These are phyloP conservation scores for Autographa pulchrina DNA, from an alignment of 2,888 invertebrate species.

Conservation along the genomic window DNA sequence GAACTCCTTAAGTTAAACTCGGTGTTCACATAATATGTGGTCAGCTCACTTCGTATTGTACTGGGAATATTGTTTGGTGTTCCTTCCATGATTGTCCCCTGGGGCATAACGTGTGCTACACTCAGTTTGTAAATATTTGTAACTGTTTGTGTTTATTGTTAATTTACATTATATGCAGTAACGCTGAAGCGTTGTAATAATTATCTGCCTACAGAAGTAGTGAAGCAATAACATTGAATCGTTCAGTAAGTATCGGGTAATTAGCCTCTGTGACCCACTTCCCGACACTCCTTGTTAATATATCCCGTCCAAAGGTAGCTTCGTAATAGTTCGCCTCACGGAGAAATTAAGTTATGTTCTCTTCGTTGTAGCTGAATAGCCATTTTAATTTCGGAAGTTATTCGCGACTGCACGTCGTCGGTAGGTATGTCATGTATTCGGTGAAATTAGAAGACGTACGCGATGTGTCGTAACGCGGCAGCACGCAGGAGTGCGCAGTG, in stretches of 20 bases:
- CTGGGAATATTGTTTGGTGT: background rate
- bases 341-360: too few species aligned
- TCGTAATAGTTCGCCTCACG: too few species aligned
- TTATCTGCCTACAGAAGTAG: background rate
- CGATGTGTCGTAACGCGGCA: background rate
- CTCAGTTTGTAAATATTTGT: background rate
- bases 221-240: background rate
- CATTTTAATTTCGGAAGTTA: background rate
- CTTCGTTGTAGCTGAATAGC: background rate
- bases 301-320: too few species aligned
- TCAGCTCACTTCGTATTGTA: background rate
- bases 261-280: slow-evolving; percentile 24
- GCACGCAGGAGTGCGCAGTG: background rate
- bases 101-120: background rate
- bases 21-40: too few species aligned
- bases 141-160: background rate
- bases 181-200: background rate
- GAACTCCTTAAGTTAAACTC: too few species aligned
- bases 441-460: background rate
- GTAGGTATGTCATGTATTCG: background rate
- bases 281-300: background rate
- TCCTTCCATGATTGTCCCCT: background rate
- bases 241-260: background rate
- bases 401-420: background rate
- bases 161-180: background rate